phyloP scores from a whole-genome alignment of 1,140 invertebrate genomes.

The Ditylenchus dipsaci region DNA sequence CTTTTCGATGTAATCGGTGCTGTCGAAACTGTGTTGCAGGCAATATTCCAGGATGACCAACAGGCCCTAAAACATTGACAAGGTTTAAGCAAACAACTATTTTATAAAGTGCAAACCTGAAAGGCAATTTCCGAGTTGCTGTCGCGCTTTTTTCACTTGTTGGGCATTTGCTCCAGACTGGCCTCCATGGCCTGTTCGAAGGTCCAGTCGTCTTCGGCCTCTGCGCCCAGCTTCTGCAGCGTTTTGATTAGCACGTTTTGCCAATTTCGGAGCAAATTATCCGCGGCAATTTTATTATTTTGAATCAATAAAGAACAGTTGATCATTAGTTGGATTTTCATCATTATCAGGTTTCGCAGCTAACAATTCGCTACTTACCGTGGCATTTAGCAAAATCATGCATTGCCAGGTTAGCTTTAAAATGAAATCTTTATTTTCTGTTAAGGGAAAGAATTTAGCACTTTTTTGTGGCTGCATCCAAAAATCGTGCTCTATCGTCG shows the following conservation, averaged over 20 bases:
- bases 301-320: no score
- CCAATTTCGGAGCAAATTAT: no score
- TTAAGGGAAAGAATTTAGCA: no score
- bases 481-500: no score
- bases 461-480: no score
- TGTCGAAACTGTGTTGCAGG: constrained; percentile 46
- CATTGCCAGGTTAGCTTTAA: no score
- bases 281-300: no score
- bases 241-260: constrained; percentile 41
- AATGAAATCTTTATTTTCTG: no score
- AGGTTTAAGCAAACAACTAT: neutral
- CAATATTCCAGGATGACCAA: constrained; percentile 40
- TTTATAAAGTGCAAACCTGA: constrained; percentile 14
- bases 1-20: constrained; percentile 39
- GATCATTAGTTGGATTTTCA: no score
- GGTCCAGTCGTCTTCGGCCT: constrained; percentile 22
- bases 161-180: constrained; percentile 31
- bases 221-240: constrained; percentile 17
- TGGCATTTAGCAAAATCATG: no score
- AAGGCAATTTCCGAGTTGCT: constrained; percentile 45
- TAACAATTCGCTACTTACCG: no score
- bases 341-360: no score
- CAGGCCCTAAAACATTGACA: constrained; percentile 33
- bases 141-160: constrained; percentile 41
- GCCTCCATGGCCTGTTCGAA: constrained; percentile 26